Conservation (phyloP, 2,797 vertebrate species). For the Bradypus variegatus region DNA sequence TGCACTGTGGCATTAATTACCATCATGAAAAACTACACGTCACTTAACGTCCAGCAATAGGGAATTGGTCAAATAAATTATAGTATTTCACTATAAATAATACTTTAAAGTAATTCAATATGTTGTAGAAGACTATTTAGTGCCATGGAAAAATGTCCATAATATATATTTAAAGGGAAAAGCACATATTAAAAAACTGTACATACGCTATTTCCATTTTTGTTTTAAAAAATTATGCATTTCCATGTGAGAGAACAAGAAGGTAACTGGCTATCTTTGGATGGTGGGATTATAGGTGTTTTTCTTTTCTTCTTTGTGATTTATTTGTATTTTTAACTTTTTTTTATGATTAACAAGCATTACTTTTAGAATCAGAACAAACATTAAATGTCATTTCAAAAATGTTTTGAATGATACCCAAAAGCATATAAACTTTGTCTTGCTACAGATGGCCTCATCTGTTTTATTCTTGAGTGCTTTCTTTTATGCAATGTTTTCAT, state of each 20-base stretch:
- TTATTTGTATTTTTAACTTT: background rate
- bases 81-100: rapidly evolving
- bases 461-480: rapidly evolving
- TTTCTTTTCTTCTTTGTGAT: background rate
- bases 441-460: background rate
- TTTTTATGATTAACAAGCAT: background rate
- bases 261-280: rapidly evolving
- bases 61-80: background rate
- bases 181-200: background rate
- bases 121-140: background rate
- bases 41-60: background rate
- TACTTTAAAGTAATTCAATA: no score
- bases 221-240: background rate
- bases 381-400: background rate
- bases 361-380: background rate
- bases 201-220: no score
- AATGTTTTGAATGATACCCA: background rate
- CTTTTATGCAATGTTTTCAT: rapidly evolving
- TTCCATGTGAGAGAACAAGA: rapidly evolving
- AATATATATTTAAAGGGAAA: background rate
- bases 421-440: rapidly evolving
- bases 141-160: background rate
- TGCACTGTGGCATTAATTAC: background rate
- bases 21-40: background rate
- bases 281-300: rapidly evolving